Evolutionary conservation across 2,797 vertebrate genomes (phyloP), one percentile per base, ranked within the genome.

Genomic region (Melanotaenia boesemani): DNA sequence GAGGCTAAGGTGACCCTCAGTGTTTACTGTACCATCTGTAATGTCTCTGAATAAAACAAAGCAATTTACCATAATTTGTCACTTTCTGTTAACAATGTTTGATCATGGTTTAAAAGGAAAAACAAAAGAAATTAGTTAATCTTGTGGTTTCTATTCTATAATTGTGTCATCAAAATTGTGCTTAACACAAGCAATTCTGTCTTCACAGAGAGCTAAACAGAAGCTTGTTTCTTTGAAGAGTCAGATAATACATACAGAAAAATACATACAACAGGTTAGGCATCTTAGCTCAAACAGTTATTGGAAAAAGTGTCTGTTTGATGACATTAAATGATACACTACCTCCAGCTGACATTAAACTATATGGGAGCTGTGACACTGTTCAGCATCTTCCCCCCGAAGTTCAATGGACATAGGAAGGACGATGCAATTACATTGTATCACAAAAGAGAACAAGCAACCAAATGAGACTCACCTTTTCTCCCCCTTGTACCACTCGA

Each of bases 401-500:
- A 16, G 36, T 60, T 20, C 26, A 64, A 18, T 34, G 30, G 54
- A 70, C 36, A 41, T 50, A 34, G 26, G 34, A 32, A 46, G 36
- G 6, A 20, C 46, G 50, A 18, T 46, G 26, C 20, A 37, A 63
- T n/a, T 20, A 22, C 11, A 66, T 20, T 64, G 59, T 9, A 26
- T 64, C 5, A 48, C 1, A 44, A 34, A 7, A 76, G 28, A 65
- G 12, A 7, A 56, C 2, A 32, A 41, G 64, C 11, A 46, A 63
- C 26, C 26, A 64, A 64, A 67, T 18, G 2, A 2, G 16, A 50
- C 96, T 96, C 95, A 99, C 98, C 97, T 98, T 94, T 97, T 99
- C 79, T 99, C 98, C 74, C 97, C 98, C 94, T 93, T 98, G 95
- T 95, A 99, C 98, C 98, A 99, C 92, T 98, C 97, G 46, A 99